These are phyloP conservation scores for Cygnus buccinator DNA, from an alignment of 2,113 vertebrate species.

Conservation along the genomic window DNA sequence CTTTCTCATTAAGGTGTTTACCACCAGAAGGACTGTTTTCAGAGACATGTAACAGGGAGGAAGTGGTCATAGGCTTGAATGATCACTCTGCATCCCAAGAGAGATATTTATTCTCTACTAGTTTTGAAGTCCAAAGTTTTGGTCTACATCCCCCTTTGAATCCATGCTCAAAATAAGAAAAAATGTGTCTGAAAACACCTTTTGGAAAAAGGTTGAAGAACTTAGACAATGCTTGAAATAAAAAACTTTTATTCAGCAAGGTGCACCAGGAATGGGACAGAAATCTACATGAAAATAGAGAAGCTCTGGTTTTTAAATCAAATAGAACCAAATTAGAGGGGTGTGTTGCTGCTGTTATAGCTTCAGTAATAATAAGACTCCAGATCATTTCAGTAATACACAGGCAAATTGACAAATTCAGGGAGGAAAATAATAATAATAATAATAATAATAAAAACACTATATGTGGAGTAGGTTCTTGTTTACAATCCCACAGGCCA, in stretches of 20 bases:
- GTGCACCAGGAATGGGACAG: not conserved
- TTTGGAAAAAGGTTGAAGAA: not conserved
- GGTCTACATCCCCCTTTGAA: not conserved
- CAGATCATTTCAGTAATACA: not conserved
- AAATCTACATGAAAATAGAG: not conserved
- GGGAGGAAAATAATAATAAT: not conserved
- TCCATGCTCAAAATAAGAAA: not conserved
- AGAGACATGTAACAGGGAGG: not conserved
- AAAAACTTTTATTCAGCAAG: not conserved
- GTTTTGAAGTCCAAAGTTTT: not conserved
- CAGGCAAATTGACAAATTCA: not conserved
- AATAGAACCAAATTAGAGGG: not conserved
- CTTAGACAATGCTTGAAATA: not conserved
- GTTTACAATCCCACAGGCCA: not conserved
- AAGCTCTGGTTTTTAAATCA: not conserved
- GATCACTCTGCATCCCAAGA: not conserved
- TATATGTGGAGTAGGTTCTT: not conserved
- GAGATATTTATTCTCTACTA: not conserved
- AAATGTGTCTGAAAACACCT: not conserved
- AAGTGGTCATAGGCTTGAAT: not conserved
- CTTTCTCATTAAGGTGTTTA: not conserved
- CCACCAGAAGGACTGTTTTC: not conserved
- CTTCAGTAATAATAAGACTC: not conserved
- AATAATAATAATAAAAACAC: not conserved
- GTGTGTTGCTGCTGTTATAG: not conserved